These are phyloP conservation scores for Drosophila hawaiiensis DNA, from an alignment of 2,888 invertebrate genomes.

Conservation along the genomic window DNA sequence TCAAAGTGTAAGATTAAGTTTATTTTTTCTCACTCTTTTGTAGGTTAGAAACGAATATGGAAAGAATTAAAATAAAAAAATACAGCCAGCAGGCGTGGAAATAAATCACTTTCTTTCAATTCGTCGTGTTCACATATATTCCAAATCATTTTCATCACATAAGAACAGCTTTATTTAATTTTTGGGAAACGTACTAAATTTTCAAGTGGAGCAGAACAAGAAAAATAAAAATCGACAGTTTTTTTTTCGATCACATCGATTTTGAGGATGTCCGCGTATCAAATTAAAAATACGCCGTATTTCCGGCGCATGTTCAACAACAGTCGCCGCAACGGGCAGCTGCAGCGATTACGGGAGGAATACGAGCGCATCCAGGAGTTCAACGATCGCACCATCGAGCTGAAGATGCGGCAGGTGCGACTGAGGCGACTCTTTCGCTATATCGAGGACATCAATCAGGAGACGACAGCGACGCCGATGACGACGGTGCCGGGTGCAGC, in stretches of 20 bases:
- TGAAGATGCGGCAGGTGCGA: slow-evolving; percentile 78
- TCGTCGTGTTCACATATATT: not conserved
- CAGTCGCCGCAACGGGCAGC: slow-evolving; percentile 74
- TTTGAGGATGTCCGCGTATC: slow-evolving; percentile 73
- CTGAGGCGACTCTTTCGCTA: slow-evolving; percentile 76
- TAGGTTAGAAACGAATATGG: slow-evolving; percentile 2
- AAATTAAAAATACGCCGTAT: slow-evolving; percentile 76
- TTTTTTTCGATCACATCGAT: not conserved
- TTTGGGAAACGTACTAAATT: slow-evolving; percentile 55
- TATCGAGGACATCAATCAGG: slow-evolving; percentile 75
- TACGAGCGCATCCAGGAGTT: slow-evolving; percentile 78
- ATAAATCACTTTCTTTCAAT: not conserved
- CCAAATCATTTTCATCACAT: slow-evolving; percentile 44
- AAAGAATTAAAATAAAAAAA: not conserved
- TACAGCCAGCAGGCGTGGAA: slow-evolving; percentile 1
- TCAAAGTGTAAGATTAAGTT: not conserved
- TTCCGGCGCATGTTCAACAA: slow-evolving; percentile 68
- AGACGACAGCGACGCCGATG: slow-evolving; percentile 6
- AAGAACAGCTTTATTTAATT: slow-evolving; percentile 16
- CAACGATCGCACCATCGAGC: slow-evolving; percentile 76
- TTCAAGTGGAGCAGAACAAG: slow-evolving; percentile 46
- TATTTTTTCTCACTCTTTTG: not conserved
- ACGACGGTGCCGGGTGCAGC: not conserved
- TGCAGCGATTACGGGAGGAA: slow-evolving; percentile 77
- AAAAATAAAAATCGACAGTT: not conserved